phyloP scores from a whole-genome alignment of 2,113 vertebrate genomes.

The Callipepla squamata region DNA sequence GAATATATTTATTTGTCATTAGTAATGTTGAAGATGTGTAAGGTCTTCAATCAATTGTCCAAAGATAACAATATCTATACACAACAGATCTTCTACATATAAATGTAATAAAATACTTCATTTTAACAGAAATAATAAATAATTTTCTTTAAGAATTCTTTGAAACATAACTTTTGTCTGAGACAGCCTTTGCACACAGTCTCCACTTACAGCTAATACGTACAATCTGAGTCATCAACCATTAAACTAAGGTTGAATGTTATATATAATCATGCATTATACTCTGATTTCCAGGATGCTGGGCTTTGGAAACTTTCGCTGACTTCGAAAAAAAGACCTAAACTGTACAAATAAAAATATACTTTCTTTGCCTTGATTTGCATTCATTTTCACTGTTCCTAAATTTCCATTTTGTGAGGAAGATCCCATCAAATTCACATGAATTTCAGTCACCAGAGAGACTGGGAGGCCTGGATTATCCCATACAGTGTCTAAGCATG shows the following conservation, averaged over 20 bases:
- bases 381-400: not conserved
- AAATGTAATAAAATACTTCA: not conserved
- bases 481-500: not conserved
- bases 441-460: not conserved
- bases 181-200: not conserved
- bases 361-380: not conserved
- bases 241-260: not conserved
- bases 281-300: not conserved
- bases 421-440: not conserved
- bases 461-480: not conserved
- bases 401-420: not conserved
- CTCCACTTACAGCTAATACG: not conserved
- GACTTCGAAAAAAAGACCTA: slow-evolving; percentile 26
- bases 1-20: not conserved
- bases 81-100: not conserved
- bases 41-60: not conserved
- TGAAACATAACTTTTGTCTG: not conserved
- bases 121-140: not conserved
- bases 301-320: slow-evolving; percentile 22
- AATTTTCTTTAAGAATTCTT: not conserved
- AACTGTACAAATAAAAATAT: not conserved
- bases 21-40: not conserved
- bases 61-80: not conserved
- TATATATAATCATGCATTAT: not conserved
- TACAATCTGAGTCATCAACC: not conserved